phyloP scores from a whole-genome alignment of 1,140 invertebrate species.

The Trachelipus rathkii region DNA sequence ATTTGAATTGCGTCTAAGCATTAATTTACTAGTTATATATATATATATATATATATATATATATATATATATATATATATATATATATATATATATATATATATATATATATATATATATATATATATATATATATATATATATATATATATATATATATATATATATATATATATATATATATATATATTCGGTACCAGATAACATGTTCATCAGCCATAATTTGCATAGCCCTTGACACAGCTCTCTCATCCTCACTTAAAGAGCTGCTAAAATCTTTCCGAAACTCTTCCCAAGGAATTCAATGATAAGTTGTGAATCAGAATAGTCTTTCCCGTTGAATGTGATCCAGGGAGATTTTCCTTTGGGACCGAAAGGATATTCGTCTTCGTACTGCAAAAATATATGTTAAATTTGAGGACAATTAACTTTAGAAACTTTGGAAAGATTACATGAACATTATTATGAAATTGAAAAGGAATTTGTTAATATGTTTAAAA shows the following conservation, averaged over 20 bases:
- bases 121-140: slow-evolving; percentile 16
- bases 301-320: slow-evolving; percentile 50
- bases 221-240: slow-evolving; percentile 18
- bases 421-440: too few relatives aligned
- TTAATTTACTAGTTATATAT: too few relatives aligned
- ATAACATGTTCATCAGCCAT: slow-evolving; percentile 20
- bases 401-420: too few relatives aligned
- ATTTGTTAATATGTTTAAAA: too few relatives aligned
- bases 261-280: too few relatives aligned
- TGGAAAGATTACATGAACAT: too few relatives aligned
- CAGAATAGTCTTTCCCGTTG: slow-evolving; percentile 48
- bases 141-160: slow-evolving; percentile 25
- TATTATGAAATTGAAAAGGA: too few relatives aligned
- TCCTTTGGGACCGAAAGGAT: slow-evolving; percentile 8
- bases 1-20: too few relatives aligned
- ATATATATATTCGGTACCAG: slow-evolving; percentile 23
- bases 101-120: slow-evolving; percentile 26
- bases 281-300: slow-evolving; percentile 46
- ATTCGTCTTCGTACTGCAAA: neutral
- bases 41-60: neutral
- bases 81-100: slow-evolving; percentile 21
- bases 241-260: neutral
- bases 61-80: slow-evolving; percentile 2
- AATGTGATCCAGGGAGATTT: slow-evolving; percentile 50
- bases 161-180: slow-evolving; percentile 25